Evolutionary conservation across 53 echinoderm and acorn worm genomes (phyloP).

Genomic region (Zoroaster sp.): DNA sequence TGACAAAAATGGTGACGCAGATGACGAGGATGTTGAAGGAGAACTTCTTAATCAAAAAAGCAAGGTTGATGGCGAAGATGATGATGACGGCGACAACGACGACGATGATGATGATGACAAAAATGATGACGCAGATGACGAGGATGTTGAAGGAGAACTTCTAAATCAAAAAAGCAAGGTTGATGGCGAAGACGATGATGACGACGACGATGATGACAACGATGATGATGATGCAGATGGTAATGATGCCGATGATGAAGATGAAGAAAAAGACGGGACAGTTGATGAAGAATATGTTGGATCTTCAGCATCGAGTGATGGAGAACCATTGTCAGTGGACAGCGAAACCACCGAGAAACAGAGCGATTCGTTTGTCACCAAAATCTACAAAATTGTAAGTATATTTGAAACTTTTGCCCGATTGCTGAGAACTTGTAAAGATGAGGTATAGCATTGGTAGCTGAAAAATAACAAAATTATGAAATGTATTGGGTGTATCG

Average conservation of each 20-base stretch:
- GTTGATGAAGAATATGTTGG: not conserved
- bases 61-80: not conserved
- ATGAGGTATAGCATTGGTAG: too few relatives aligned
- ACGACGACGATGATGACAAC: not conserved
- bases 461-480: too few relatives aligned
- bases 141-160: too few relatives aligned
- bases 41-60: not conserved
- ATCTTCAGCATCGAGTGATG: not conserved
- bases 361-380: not conserved
- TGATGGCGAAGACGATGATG: not conserved
- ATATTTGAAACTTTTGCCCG: too few relatives aligned
- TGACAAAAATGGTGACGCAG: not conserved
- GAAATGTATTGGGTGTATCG: too few relatives aligned
- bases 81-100: not conserved
- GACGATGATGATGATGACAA: not conserved
- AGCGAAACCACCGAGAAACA: not conserved
- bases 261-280: not conserved
- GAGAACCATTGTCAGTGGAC: not conserved
- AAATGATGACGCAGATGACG: too few relatives aligned
- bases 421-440: too few relatives aligned
- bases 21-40: not conserved
- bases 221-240: not conserved
- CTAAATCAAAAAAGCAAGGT: not conserved
- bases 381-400: constrained; percentile 43
- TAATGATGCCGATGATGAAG: too few relatives aligned